Evolutionary conservation across 2,888 invertebrate genomes (phyloP), one percentile per base, ranked within the genome.

Genomic region (Drosophila rubida): DNA sequence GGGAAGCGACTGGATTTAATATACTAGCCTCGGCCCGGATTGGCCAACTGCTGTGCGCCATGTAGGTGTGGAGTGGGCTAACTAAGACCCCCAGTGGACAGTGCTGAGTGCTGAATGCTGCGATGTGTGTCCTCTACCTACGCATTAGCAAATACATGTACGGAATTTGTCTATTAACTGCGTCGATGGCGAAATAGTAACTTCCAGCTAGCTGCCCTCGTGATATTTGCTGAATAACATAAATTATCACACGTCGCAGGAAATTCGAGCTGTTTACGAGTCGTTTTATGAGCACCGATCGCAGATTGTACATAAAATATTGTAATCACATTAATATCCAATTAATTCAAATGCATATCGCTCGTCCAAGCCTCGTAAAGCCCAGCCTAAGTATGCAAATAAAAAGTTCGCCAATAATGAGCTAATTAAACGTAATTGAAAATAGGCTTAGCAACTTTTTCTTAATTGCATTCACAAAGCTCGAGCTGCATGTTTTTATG

Each of bases 11-110:
- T 62, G 19, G 19, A 3, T 19, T 19, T 19, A 19, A 19, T 19
- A 19, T 19, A 19, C 19, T 19, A 19, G 14, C 27, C 22, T 65
- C 42, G 53, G 44, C 59, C 58, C 9, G 48, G 45, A 55, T 55
- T 69, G 80, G 65, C 83, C 86, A 85, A 87, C 88, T 79, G 81
- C 88, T 87, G 81, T 69, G 81, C 75, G 48, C 63, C 78, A 80
- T 69, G 84, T 84, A 78, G 84, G 80, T 84, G 80, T 75, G 75
- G 78, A 72, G 80, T 76, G 83, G 87, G 78, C 64, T 57, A 75
- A 45, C 75, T 45, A n/a, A 41, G 78, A 75, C 75, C 75, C 75
- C 75, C 75, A 75, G 32, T 69, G 75, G 78, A 55, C 78, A 61
- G 60, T 59, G 78, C 61, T 69, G 75, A 82, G 83, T 82, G 88